Evolutionary conservation across 2,113 vertebrate genomes (phyloP).

Genomic region (Psilopogon haemacephalus): DNA sequence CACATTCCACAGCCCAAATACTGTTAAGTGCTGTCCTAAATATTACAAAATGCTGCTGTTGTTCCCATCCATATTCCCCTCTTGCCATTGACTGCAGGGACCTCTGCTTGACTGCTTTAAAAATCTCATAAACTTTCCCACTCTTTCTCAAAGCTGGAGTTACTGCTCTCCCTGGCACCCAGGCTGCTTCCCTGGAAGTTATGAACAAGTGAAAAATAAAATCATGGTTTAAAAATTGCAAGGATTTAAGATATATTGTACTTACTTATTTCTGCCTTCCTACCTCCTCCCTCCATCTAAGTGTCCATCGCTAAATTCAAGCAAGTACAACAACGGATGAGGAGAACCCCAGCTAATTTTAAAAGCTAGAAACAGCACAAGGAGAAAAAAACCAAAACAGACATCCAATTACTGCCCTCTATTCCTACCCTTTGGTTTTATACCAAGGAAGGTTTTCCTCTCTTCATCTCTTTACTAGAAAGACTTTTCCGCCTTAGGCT

Average conservation of each 20-base stretch:
- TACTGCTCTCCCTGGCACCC: constrained; percentile 17
- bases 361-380: background rate
- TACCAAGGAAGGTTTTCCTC: background rate
- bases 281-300: background rate
- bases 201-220: constrained; percentile 30
- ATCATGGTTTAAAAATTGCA: constrained; percentile 21
- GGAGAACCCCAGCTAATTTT: background rate
- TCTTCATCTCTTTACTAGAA: background rate
- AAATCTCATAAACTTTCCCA: constrained; percentile 24
- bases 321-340: background rate
- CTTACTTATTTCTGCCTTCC: background rate
- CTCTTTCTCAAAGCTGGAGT: constrained; percentile 7
- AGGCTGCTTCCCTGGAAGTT: background rate
- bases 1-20: background rate
- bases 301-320: constrained; percentile 22
- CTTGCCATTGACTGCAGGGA: background rate
- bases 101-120: constrained; percentile 29
- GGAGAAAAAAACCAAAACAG: background rate
- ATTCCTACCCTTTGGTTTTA: background rate
- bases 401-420: background rate
- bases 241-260: constrained; percentile 4
- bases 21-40: constrained; percentile 46
- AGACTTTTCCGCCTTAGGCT: background rate
- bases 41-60: background rate
- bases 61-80: background rate